Evolutionary conservation across 2,113 vertebrate genomes (phyloP).

Genomic region (Hylia prasina): DNA sequence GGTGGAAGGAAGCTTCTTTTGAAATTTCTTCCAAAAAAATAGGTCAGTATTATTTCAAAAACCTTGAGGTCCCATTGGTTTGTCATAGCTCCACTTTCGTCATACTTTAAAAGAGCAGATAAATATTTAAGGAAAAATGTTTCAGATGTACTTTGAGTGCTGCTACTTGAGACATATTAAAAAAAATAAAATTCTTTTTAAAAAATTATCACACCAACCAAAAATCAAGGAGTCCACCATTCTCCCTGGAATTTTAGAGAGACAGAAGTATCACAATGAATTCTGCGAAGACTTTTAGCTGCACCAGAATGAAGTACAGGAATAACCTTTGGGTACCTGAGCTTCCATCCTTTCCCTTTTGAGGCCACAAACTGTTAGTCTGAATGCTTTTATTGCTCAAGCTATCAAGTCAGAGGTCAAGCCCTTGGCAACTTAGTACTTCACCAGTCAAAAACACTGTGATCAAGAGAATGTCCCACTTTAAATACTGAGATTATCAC

Average conservation of each 20-base stretch:
- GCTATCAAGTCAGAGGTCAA: neutral
- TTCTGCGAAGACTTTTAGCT: neutral
- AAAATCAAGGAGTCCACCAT: neutral
- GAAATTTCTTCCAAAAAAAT: neutral
- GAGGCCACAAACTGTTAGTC: neutral
- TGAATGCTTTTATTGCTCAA: neutral
- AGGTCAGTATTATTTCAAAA: neutral
- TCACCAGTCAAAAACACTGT: neutral
- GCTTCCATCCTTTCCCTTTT: neutral
- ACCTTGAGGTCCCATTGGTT: neutral
- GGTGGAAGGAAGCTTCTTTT: neutral
- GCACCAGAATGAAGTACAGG: neutral
- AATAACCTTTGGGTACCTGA: neutral
- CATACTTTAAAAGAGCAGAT: neutral
- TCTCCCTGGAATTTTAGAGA: neutral
- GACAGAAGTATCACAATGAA: neutral
- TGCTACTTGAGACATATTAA: neutral
- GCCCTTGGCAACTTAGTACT: neutral
- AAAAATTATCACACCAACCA: neutral
- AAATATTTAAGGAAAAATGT: neutral
- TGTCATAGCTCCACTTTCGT: neutral
- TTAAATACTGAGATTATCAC: neutral
- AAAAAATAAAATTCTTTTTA: neutral
- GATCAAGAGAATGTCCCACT: neutral
- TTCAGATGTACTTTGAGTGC: neutral